phyloP scores from a whole-genome alignment of 2,888 invertebrate species.

The Andrena fulva region DNA sequence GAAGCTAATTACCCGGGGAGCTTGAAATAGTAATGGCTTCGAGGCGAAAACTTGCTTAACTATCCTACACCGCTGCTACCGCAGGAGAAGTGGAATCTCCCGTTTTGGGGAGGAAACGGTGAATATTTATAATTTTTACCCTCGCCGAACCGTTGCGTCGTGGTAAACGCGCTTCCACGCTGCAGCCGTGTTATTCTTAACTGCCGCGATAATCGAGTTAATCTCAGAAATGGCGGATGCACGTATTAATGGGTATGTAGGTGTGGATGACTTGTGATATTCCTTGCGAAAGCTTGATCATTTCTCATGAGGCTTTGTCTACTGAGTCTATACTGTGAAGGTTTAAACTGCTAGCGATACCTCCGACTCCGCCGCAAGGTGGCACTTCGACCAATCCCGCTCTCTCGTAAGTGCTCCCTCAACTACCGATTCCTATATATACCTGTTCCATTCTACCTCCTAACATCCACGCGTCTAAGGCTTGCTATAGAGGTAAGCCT shows the following conservation, averaged over 20 bases:
- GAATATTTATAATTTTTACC: conserved; percentile 16
- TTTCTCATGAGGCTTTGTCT: too few species aligned
- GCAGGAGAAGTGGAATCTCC: not conserved
- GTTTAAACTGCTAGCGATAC: too few species aligned
- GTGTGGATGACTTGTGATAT: not conserved
- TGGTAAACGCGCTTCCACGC: conserved; percentile 30
- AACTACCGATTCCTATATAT: too few species aligned
- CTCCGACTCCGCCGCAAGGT: too few species aligned
- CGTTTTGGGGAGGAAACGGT: not conserved
- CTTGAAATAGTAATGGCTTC: conserved; percentile 21
- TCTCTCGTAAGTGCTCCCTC: too few species aligned
- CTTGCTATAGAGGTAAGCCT: too few species aligned
- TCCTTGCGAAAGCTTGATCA: not conserved
- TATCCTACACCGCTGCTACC: not conserved
- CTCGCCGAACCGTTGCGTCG: not conserved
- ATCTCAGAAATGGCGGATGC: conserved; percentile 21
- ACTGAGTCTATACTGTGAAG: too few species aligned
- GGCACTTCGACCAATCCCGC: too few species aligned
- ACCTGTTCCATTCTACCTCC: too few species aligned
- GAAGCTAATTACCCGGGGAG: conserved; percentile 58
- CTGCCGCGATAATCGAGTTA: conserved; percentile 73
- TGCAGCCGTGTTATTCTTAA: conserved; percentile 54
- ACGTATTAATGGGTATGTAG: not conserved
- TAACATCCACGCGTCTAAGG: too few species aligned
- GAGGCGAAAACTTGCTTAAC: not conserved